A percentile compares a stretch with the other conserved stretches of the same genome.
Evolutionary conservation across 2,888 invertebrate genomes (phyloP).

Genomic region (Rhagophthalmus giganteus): DNA sequence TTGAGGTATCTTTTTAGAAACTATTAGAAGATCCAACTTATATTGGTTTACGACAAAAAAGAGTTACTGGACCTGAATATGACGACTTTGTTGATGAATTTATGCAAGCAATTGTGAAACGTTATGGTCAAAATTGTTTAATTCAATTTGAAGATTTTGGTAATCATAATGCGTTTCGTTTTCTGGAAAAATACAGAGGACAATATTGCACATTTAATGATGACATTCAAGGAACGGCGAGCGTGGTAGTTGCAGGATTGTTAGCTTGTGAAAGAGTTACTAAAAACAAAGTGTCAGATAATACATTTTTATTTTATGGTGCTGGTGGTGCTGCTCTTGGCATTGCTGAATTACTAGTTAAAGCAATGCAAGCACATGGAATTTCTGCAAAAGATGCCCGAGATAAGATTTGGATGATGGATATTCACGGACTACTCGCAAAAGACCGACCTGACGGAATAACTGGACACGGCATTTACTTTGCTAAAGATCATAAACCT

Average conservation of each 20-base stretch:
- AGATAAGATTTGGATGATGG: conserved; percentile 93
- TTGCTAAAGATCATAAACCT: conserved; percentile 77
- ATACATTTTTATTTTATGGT: conserved; percentile 89
- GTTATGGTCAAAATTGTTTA: conserved; percentile 84
- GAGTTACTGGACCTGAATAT: conserved; percentile 83
- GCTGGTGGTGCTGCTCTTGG: conserved; percentile 65
- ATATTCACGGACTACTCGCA: conserved; percentile 87
- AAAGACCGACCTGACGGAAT: conserved; percentile 68
- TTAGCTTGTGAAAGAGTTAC: conserved; percentile 79
- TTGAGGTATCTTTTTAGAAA: conserved; percentile 57
- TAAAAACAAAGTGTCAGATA: conserved; percentile 78
- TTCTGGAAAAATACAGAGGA: conserved; percentile 87
- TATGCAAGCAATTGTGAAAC: conserved; percentile 88
- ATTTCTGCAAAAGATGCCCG: conserved; percentile 71
- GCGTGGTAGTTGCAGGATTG: conserved; percentile 93
- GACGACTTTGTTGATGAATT: conserved; percentile 96
- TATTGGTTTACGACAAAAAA: conserved; percentile 85
- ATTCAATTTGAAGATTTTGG: conserved; percentile 93
- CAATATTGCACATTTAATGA: conserved; percentile 98
- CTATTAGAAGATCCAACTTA: conserved; percentile 92
- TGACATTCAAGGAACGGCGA: conserved; percentile 86
- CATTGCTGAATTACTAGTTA: conserved; percentile 26
- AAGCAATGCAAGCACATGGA: conserved; percentile 58
- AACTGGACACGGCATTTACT: conserved; percentile 70
- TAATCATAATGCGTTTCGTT: conserved; percentile 93